These are phyloP conservation scores for Phaethon lepturus DNA, from an alignment of 2,113 vertebrate species.

Conservation along the genomic window DNA sequence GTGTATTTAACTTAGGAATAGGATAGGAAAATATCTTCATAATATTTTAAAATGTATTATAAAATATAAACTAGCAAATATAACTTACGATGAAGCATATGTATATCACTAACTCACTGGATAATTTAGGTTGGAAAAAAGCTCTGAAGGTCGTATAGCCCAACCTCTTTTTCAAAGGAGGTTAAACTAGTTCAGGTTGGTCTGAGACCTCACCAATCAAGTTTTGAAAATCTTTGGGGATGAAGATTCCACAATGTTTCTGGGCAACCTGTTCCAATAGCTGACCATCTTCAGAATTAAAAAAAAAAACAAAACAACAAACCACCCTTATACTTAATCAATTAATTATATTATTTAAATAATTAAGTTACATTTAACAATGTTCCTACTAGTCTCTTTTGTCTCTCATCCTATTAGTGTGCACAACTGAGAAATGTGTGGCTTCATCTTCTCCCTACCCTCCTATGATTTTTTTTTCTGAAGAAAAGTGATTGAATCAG, in stretches of 20 bases:
- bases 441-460: neutral
- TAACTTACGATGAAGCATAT: neutral
- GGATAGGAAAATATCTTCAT: neutral
- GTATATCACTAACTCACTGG: neutral
- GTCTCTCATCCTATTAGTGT: neutral
- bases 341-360: neutral
- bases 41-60: neutral
- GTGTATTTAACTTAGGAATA: neutral
- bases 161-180: neutral
- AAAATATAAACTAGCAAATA: neutral
- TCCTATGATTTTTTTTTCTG: neutral
- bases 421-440: neutral
- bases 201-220: neutral
- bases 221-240: neutral
- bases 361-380: neutral
- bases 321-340: no score
- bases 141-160: neutral
- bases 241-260: neutral
- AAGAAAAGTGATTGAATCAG: neutral
- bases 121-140: neutral
- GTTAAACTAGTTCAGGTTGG: neutral
- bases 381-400: neutral
- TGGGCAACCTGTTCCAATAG: neutral
- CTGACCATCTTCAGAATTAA: neutral
- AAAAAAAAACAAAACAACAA: neutral